Percentiles rank a stretch among this genome's conserved stretches.
phyloP scores from a whole-genome alignment of 2,888 invertebrate genomes.

The Acanthopleura granulata region DNA sequence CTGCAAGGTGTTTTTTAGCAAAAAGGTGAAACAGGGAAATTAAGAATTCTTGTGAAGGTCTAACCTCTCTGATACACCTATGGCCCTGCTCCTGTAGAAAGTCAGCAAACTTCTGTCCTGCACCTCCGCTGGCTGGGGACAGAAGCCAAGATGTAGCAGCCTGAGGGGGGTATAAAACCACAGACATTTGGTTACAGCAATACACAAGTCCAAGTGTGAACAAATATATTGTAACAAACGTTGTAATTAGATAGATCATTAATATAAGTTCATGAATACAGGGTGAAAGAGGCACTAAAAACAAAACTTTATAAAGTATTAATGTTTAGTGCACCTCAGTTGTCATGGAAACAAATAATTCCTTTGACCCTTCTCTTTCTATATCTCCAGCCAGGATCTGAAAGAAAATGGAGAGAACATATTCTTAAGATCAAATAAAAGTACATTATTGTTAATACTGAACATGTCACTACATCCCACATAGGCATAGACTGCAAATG shows the following conservation, averaged over 20 bases:
- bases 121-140: conserved; percentile 71
- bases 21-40: too few relatives aligned
- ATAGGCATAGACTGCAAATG: too few relatives aligned
- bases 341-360: conserved; percentile 72
- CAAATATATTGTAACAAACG: too few relatives aligned
- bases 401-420: neutral
- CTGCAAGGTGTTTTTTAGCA: too few relatives aligned
- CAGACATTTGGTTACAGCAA: conserved; percentile 7
- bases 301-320: too few relatives aligned
- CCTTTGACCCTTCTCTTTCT: conserved; percentile 64
- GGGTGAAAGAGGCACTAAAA: too few relatives aligned
- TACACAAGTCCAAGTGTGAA: neutral
- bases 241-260: too few relatives aligned
- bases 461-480: too few relatives aligned
- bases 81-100: conserved; percentile 82
- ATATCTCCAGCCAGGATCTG: conserved; percentile 71
- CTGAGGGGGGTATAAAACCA: conserved; percentile 61
- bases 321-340: conserved; percentile 34
- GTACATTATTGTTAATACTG: too few relatives aligned
- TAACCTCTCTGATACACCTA: conserved; percentile 78
- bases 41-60: conserved; percentile 52
- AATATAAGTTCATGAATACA: too few relatives aligned
- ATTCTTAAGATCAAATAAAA: too few relatives aligned
- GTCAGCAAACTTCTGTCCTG: conserved; percentile 72
- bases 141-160: conserved; percentile 76